phyloP scores from a whole-genome alignment of 2,797 vertebrate genomes.

The Myripristis murdjan region DNA sequence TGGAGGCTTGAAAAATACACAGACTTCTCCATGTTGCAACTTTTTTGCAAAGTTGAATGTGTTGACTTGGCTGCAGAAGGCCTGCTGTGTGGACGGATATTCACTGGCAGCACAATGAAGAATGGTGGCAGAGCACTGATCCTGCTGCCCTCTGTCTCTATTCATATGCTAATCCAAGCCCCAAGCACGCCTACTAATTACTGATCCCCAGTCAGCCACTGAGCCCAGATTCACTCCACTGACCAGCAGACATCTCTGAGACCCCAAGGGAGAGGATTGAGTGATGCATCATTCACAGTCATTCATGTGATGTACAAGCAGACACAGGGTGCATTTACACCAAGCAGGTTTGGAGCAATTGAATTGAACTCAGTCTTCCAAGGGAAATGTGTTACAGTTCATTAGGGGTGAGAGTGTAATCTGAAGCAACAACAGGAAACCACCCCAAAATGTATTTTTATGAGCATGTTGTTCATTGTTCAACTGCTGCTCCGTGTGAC shows the following conservation, averaged over 20 bases:
- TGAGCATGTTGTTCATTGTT: background rate
- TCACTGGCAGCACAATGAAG: slow-evolving; percentile 47
- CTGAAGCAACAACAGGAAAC: slow-evolving; percentile 1
- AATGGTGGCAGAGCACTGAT: slow-evolving; percentile 50
- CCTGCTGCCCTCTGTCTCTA: slow-evolving; percentile 60
- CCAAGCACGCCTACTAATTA: slow-evolving; percentile 64
- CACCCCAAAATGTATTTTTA: background rate
- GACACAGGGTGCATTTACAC: background rate
- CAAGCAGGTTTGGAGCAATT: too few species aligned
- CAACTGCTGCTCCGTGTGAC: too few species aligned
- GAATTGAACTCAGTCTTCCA: too few species aligned
- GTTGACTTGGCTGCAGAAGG: slow-evolving; percentile 40
- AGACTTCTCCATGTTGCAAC: slow-evolving; percentile 26
- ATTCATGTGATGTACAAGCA: slow-evolving; percentile 28
- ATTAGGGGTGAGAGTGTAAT: background rate
- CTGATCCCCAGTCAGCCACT: slow-evolving; percentile 45
- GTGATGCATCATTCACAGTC: slow-evolving; percentile 3
- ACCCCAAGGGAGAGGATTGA: slow-evolving; percentile 30
- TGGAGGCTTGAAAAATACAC: slow-evolving; percentile 40
- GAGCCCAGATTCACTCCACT: slow-evolving; percentile 63
- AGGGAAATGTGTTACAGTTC: background rate
- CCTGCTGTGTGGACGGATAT: slow-evolving; percentile 34
- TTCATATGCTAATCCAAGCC: slow-evolving; percentile 77
- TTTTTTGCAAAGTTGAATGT: slow-evolving; percentile 42
- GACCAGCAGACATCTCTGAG: slow-evolving; percentile 54